A percentile compares a stretch with the other conserved stretches of the same genome.
These are phyloP conservation scores for Carassius auratus DNA, from an alignment of 2,113 vertebrate species.

Conservation along the genomic window DNA sequence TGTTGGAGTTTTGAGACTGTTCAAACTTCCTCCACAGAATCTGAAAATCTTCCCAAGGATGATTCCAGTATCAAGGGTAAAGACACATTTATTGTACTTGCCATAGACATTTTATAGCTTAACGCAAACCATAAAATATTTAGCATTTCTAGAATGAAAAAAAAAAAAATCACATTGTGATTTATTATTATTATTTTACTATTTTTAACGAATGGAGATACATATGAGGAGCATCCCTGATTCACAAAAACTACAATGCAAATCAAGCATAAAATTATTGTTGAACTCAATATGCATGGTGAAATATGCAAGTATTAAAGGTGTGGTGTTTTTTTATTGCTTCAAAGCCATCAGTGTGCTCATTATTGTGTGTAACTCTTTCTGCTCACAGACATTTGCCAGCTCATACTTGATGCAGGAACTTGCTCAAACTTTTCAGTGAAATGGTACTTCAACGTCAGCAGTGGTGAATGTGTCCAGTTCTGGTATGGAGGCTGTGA, in stretches of 20 bases:
- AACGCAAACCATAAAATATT: no score
- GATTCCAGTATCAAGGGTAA: no score
- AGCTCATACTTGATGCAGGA: conserved; percentile 69
- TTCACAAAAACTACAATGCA: not conserved
- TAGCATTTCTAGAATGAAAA: no score
- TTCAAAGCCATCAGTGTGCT: not conserved
- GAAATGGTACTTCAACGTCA: conserved; percentile 80
- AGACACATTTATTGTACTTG: no score
- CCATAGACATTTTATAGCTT: no score
- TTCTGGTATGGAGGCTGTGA: conserved; percentile 87
- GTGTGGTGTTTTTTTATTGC: no score
- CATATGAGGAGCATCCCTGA: not conserved
- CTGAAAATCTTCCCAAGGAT: no score
- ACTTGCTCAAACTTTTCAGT: conserved; percentile 73
- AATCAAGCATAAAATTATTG: not conserved
- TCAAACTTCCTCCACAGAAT: no score
- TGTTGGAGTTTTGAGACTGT: not conserved
- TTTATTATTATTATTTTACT: no score
- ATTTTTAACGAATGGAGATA: no score
- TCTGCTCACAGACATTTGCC: conserved; percentile 72
- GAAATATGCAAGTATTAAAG: no score
- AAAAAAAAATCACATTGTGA: no score
- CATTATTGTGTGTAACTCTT: not conserved
- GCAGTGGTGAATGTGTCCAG: conserved; percentile 65
- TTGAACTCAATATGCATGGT: not conserved